These are phyloP conservation scores for Diglossa cyanea DNA, from an alignment of 2,797 vertebrate genomes.

Conservation along the genomic window DNA sequence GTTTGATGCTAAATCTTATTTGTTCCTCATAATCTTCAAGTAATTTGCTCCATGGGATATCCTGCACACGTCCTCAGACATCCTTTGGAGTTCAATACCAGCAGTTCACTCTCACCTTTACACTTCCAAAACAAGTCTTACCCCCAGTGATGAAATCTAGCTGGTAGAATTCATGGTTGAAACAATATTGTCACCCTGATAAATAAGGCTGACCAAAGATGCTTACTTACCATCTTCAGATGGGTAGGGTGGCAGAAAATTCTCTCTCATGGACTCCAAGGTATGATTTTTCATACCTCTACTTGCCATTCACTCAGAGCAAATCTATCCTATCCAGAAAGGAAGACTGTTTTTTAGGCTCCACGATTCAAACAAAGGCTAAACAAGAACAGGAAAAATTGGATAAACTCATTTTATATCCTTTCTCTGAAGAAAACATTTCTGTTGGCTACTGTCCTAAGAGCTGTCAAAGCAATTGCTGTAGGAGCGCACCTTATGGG, in stretches of 20 bases:
- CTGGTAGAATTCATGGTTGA: background rate
- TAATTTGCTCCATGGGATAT: background rate
- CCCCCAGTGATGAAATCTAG: background rate
- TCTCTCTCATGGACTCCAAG: background rate
- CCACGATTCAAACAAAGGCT: background rate
- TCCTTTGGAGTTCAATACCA: rapidly evolving
- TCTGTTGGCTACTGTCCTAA: background rate
- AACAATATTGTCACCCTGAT: background rate
- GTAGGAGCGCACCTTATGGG: background rate
- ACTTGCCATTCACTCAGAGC: background rate
- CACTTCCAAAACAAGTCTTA: background rate
- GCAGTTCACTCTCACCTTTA: background rate
- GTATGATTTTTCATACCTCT: background rate
- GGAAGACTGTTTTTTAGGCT: background rate
- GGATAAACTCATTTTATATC: background rate
- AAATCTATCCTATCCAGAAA: background rate
- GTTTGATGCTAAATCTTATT: background rate
- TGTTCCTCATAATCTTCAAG: background rate
- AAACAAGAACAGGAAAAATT: background rate
- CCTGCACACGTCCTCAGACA: rapidly evolving
- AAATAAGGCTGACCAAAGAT: background rate
- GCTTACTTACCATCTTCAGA: background rate
- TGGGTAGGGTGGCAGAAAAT: background rate
- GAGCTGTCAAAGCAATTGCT: background rate
- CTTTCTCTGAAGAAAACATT: background rate